A percentile compares a stretch with the other conserved stretches of the same genome.
Conservation (phyloP, 2,888 invertebrate species). For the Polyommatus iphigenia region DNA sequence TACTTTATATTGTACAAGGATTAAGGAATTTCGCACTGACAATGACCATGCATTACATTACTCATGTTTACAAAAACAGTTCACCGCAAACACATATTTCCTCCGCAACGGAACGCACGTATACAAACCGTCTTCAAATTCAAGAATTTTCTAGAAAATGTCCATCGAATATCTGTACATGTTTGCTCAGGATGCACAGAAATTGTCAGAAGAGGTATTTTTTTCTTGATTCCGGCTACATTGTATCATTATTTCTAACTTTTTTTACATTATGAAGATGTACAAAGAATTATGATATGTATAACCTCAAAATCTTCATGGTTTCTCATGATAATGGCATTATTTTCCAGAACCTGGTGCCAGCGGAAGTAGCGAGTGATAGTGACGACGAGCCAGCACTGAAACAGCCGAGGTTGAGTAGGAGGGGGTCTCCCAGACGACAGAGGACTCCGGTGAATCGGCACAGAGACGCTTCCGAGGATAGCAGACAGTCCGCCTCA, state of each 20-base stretch:
- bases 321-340: constrained; percentile 36
- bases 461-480: constrained; percentile 56
- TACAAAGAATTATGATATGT: no score
- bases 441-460: constrained; percentile 64
- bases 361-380: constrained; percentile 78
- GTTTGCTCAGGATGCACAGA: neutral
- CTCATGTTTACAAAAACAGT: constrained; percentile 5
- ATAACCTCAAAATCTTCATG: neutral
- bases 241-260: no score
- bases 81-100: constrained; percentile 7
- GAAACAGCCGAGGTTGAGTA: constrained; percentile 85
- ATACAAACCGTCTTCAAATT: neutral
- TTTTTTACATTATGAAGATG: no score
- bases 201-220: neutral
- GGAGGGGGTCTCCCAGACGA: constrained; percentile 63
- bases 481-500: constrained; percentile 72
- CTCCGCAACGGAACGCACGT: constrained; percentile 9
- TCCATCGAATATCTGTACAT: neutral
- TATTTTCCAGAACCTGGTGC: constrained; percentile 77
- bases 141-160: neutral
- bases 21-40: neutral
- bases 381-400: constrained; percentile 88
- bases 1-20: neutral
- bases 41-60: neutral
- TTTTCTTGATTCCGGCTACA: neutral